phyloP scores from a whole-genome alignment of 2,113 vertebrate genomes.

The Asarcornis scutulata region DNA sequence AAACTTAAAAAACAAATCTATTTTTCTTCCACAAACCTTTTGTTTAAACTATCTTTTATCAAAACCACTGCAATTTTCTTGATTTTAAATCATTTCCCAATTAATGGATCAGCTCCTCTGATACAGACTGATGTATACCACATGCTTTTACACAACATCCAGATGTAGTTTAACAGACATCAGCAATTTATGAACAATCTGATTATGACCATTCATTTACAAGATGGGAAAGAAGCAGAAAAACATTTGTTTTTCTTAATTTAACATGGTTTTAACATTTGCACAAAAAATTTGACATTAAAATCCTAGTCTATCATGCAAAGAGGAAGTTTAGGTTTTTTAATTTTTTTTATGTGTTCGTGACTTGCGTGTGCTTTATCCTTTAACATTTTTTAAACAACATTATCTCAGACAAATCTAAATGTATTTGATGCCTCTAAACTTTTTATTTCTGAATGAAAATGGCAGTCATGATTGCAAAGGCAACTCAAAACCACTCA shows the following conservation, averaged over 20 bases:
- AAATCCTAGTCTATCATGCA: neutral
- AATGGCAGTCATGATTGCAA: neutral
- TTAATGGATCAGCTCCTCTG: neutral
- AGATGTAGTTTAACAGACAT: neutral
- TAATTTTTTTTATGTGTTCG: no score
- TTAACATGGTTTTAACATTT: neutral
- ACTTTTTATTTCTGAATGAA: neutral
- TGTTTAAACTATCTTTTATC: constrained; percentile 51
- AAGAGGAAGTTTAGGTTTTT: neutral
- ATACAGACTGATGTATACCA: neutral
- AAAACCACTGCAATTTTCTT: constrained; percentile 11
- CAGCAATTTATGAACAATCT: neutral
- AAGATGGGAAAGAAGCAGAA: neutral
- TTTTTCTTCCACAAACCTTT: constrained; percentile 35
- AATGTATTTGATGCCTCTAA: neutral
- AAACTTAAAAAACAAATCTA: constrained; percentile 36
- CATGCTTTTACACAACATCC: neutral
- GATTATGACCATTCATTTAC: neutral
- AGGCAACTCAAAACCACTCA: neutral
- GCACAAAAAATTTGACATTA: neutral
- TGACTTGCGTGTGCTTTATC: no score
- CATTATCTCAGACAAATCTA: neutral
- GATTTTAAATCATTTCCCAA: constrained; percentile 14
- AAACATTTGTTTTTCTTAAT: neutral
- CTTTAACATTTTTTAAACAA: neutral